A percentile compares a stretch with the other conserved stretches of the same genome.
Conservation (phyloP, 2,113 vertebrate genomes). For the Arizona elegans region DNA sequence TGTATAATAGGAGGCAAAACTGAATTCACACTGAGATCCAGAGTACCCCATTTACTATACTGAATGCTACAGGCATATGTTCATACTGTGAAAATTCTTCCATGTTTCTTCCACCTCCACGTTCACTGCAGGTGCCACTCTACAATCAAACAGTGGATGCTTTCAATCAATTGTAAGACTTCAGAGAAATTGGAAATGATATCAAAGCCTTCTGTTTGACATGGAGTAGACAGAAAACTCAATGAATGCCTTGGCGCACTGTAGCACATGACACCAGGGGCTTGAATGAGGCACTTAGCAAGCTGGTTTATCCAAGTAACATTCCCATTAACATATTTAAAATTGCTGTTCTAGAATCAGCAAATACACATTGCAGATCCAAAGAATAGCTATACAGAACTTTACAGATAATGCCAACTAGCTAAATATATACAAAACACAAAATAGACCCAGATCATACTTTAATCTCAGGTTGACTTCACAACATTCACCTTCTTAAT, state of each 20-base stretch:
- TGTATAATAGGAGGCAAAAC: background rate
- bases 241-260: background rate
- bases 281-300: background rate
- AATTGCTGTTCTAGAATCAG: background rate
- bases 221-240: background rate
- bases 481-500: background rate
- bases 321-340: background rate
- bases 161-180: slow-evolving; percentile 8
- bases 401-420: background rate
- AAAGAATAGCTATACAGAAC: background rate
- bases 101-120: slow-evolving; percentile 27
- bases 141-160: slow-evolving; percentile 47
- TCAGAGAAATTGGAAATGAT: background rate
- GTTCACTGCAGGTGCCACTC: slow-evolving; percentile 28
- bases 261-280: background rate
- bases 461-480: background rate
- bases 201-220: slow-evolving; percentile 1
- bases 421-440: background rate
- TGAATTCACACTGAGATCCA: background rate
- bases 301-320: background rate
- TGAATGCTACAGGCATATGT: background rate
- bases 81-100: slow-evolving; percentile 18
- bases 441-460: background rate
- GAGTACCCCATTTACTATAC: slow-evolving; percentile 21
- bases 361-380: background rate